Evolutionary conservation across 2,113 vertebrate genomes (phyloP).

Genomic region (Nyctereutes procyonoides): DNA sequence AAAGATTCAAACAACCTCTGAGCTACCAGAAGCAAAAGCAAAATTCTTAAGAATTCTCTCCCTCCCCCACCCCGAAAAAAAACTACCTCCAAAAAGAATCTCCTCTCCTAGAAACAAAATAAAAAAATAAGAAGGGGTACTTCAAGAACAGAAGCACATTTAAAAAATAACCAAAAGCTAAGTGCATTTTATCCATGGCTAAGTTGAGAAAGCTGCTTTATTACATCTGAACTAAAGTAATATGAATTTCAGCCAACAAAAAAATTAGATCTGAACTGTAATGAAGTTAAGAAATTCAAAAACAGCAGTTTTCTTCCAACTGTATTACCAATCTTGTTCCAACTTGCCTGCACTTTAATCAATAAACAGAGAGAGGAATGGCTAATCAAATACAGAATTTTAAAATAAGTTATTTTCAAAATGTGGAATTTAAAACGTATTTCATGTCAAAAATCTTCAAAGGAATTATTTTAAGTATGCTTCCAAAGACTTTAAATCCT

Average conservation of each 20-base stretch:
- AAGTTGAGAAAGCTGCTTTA: not conserved
- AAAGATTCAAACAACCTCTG: constrained; percentile 53
- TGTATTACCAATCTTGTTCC: constrained; percentile 12
- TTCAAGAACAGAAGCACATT: constrained; percentile 24
- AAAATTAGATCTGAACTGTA: constrained; percentile 46
- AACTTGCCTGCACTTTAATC: constrained; percentile 53
- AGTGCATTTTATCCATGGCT: not conserved
- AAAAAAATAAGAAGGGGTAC: not conserved
- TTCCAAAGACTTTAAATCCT: constrained; percentile 54
- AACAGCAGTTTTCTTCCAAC: constrained; percentile 41
- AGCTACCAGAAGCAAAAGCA: constrained; percentile 32
- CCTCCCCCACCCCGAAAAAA: not conserved
- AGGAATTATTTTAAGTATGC: constrained; percentile 58
- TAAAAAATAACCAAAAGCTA: constrained; percentile 38
- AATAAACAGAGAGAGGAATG: constrained; percentile 19
- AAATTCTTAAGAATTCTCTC: constrained; percentile 53
- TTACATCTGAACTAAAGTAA: not conserved
- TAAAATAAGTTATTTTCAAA: constrained; percentile 61
- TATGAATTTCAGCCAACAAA: constrained; percentile 28
- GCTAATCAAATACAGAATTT: constrained; percentile 42
- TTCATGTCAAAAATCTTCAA: constrained; percentile 60
- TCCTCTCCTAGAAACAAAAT: constrained; percentile 51
- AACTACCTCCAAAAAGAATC: constrained; percentile 30
- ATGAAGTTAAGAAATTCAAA: constrained; percentile 15
- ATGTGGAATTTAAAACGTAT: constrained; percentile 59